phyloP scores from a whole-genome alignment of 1,140 invertebrate genomes.

The Drosophila tristis region DNA sequence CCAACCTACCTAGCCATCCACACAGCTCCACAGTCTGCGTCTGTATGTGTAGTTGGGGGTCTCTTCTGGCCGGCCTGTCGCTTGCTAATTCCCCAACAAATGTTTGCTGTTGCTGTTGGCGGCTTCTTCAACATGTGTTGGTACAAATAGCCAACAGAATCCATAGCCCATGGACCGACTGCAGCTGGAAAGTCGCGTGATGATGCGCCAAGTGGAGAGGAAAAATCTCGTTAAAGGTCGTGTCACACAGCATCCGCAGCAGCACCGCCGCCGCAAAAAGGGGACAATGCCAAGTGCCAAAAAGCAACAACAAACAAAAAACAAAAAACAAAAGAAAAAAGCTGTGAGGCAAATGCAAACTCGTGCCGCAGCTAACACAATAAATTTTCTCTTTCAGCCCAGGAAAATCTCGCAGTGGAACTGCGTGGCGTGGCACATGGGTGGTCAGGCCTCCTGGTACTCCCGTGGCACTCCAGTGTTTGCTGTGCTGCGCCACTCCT shows the following conservation, averaged over 20 bases:
- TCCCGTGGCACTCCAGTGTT: too few species aligned
- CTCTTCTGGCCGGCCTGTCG: conserved; percentile 30
- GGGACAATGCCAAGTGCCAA: conserved; percentile 61
- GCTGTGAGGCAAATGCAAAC: conserved; percentile 51
- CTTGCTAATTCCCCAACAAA: conserved; percentile 75
- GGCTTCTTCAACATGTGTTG: conserved; percentile 65
- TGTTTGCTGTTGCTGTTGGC: conserved; percentile 64
- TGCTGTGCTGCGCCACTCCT: too few species aligned
- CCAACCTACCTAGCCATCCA: too few species aligned
- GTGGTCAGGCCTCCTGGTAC: conserved; percentile 33
- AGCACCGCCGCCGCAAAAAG: conserved; percentile 2
- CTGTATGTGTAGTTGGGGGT: neutral
- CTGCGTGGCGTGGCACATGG: conserved; percentile 53
- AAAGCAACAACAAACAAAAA: conserved; percentile 32
- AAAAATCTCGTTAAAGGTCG: conserved; percentile 80
- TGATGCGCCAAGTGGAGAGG: conserved; percentile 75
- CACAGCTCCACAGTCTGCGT: conserved; percentile 1
- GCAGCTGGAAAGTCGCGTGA: conserved; percentile 74
- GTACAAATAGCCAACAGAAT: conserved; percentile 63
- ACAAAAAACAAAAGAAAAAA: neutral
- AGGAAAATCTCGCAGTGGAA: conserved; percentile 37
- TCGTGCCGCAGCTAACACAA: conserved; percentile 70
- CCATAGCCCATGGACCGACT: conserved; percentile 3
- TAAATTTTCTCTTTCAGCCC: conserved; percentile 72
- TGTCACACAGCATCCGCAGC: conserved; percentile 58